Percentiles rank a stretch among this genome's conserved stretches.
phyloP scores from a whole-genome alignment of 2,888 invertebrate genomes.

The Tethea ocularis region DNA sequence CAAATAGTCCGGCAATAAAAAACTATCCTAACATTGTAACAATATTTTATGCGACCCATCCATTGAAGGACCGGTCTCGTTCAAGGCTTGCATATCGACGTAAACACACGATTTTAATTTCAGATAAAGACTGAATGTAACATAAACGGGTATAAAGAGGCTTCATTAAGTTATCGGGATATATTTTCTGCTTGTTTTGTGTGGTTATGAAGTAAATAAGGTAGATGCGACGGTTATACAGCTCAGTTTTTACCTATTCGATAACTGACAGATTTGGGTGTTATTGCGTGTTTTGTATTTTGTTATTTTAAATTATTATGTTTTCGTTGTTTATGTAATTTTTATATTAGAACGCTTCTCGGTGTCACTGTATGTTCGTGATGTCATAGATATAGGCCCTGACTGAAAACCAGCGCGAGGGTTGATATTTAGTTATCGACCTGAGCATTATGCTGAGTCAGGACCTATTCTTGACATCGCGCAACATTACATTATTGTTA shows the following conservation, averaged over 20 bases:
- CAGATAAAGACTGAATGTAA: conserved; percentile 32
- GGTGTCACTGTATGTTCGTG: no score
- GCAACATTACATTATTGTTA: no score
- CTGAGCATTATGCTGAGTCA: no score
- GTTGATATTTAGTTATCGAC: no score
- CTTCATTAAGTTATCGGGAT: conserved; percentile 31
- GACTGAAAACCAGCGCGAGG: no score
- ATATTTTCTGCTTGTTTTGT: conserved; percentile 20
- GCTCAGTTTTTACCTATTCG: background rate
- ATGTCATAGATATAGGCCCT: no score
- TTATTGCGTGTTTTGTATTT: no score
- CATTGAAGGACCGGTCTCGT: conserved; percentile 4
- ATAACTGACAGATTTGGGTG: no score
- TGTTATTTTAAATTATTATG: no score
- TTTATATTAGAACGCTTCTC: no score
- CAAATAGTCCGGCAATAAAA: background rate
- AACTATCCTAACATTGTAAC: conserved; percentile 9
- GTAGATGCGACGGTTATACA: background rate
- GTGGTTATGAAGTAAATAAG: background rate
- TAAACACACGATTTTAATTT: conserved; percentile 39
- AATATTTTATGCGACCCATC: conserved; percentile 16
- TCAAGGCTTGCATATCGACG: conserved; percentile 18
- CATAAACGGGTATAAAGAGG: conserved; percentile 30
- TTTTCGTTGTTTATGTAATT: no score
- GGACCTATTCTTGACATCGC: no score